phyloP scores from a whole-genome alignment of 2,797 vertebrate species.

The Syndactyla subalaris region DNA sequence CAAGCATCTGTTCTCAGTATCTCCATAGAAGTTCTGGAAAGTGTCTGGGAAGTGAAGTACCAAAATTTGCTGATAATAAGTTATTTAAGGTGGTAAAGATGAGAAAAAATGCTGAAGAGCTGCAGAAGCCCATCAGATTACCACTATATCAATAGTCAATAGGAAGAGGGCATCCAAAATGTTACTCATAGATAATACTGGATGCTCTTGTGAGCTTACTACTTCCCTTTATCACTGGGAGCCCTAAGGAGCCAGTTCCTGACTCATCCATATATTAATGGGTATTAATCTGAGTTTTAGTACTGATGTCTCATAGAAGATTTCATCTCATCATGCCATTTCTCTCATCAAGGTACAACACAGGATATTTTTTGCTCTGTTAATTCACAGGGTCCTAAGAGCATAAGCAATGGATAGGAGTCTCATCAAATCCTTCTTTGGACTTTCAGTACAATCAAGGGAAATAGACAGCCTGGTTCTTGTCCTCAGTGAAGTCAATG shows the following conservation, averaged over 20 bases:
- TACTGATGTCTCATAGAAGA: not conserved
- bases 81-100: not conserved
- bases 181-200: not conserved
- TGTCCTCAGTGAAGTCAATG: not conserved
- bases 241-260: not conserved
- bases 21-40: not conserved
- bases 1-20: not conserved
- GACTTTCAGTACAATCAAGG: not conserved
- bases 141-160: not conserved
- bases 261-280: not conserved
- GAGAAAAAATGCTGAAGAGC: not conserved
- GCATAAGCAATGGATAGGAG: not conserved
- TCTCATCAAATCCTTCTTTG: not conserved
- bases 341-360: not conserved
- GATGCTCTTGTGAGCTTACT: not conserved
- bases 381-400: not conserved
- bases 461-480: not conserved
- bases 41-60: fast-evolving
- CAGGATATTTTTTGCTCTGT: not conserved
- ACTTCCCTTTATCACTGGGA: not conserved
- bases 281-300: not conserved
- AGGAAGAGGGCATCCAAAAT: not conserved
- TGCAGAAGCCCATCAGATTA: not conserved
- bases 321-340: not conserved
- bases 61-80: not conserved